A percentile compares a stretch with the other conserved stretches of the same genome.
Evolutionary conservation across 2,113 vertebrate species (phyloP).

Genomic region (Indri indri): DNA sequence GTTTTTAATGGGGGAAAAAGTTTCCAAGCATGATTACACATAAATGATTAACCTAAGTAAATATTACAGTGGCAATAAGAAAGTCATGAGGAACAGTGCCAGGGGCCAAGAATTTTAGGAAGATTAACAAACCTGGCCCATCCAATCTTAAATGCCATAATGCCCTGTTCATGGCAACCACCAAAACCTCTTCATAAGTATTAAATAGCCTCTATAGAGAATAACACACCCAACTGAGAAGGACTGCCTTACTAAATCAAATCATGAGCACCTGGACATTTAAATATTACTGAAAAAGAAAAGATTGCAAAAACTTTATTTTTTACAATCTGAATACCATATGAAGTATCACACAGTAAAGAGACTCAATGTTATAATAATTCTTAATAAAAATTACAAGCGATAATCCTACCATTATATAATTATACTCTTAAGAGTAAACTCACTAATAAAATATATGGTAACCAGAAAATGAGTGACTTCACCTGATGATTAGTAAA

Average conservation of each 20-base stretch:
- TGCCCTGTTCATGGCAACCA: neutral
- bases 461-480: neutral
- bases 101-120: neutral
- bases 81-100: neutral
- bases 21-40: fast-evolving
- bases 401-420: neutral
- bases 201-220: neutral
- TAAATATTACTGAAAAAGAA: neutral
- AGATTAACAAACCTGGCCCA: neutral
- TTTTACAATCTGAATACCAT: neutral
- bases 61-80: neutral
- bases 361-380: neutral
- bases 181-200: neutral
- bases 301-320: neutral
- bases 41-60: neutral
- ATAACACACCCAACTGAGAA: neutral
- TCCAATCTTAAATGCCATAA: neutral
- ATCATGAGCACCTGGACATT: neutral
- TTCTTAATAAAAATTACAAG: neutral
- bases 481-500: neutral
- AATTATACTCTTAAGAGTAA: neutral
- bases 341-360: neutral
- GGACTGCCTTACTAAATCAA: neutral
- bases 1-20: neutral
- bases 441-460: neutral